These are phyloP conservation scores for Scylla paramamosain DNA, from an alignment of 1,140 invertebrate genomes.

Conservation along the genomic window DNA sequence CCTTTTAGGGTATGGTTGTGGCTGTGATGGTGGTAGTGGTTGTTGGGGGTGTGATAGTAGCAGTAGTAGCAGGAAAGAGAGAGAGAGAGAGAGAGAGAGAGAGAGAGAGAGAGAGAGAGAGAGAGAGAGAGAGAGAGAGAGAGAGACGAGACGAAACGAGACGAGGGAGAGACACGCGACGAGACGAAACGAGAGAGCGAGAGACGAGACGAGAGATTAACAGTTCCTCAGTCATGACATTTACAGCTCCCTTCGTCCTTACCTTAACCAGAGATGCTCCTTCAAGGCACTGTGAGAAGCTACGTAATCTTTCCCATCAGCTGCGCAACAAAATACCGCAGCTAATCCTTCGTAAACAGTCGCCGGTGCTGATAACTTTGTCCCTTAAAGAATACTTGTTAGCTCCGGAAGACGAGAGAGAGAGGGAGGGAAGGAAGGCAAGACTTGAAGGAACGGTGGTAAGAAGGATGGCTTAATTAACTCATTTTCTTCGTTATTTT, in stretches of 20 bases:
- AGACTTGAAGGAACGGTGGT: too few relatives aligned
- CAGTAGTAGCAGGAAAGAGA: too few relatives aligned
- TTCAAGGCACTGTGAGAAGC: background rate
- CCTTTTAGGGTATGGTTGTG: too few relatives aligned
- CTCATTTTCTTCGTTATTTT: too few relatives aligned
- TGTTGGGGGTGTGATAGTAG: too few relatives aligned
- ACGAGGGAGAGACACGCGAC: too few relatives aligned
- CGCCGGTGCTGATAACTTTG: background rate
- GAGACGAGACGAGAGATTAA: background rate
- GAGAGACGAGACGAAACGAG: background rate
- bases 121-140: too few relatives aligned
- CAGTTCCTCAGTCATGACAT: background rate
- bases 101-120: too few relatives aligned
- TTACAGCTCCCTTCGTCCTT: background rate
- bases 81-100: too few relatives aligned
- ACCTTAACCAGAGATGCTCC: background rate
- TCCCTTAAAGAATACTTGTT: background rate
- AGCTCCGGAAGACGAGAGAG: background rate
- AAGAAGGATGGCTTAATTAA: too few relatives aligned
- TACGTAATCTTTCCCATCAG: background rate
- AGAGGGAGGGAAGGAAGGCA: background rate
- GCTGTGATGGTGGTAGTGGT: too few relatives aligned
- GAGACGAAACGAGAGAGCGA: too few relatives aligned
- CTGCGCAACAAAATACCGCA: background rate
- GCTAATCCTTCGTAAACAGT: conserved; percentile 7